These are phyloP conservation scores for Melanotaenia pygmaea DNA, from an alignment of 2,797 vertebrate species.

Conservation along the genomic window DNA sequence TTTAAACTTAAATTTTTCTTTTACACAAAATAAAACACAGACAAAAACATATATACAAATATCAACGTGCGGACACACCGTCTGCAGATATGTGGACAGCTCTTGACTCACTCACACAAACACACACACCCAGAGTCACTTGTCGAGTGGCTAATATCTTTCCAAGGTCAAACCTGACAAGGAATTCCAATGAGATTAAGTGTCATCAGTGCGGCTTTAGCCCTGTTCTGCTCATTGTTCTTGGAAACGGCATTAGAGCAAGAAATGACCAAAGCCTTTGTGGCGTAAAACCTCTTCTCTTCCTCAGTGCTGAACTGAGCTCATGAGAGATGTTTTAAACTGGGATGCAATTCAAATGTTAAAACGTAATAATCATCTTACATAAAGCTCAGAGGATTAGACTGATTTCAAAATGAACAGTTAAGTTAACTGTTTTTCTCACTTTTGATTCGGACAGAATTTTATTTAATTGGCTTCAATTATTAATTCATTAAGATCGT, in stretches of 20 bases:
- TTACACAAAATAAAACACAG: constrained; percentile 5
- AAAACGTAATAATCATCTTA: constrained; percentile 27
- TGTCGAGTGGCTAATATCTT: constrained; percentile 76
- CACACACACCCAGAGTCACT: constrained; percentile 61
- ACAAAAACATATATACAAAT: background rate
- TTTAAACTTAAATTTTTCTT: background rate
- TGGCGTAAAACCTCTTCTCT: constrained; percentile 55
- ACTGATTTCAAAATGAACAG: background rate
- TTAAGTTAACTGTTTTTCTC: background rate
- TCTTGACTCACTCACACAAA: constrained; percentile 18
- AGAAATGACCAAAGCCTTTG: constrained; percentile 62
- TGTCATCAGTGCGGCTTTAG: constrained; percentile 80
- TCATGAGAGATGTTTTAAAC: constrained; percentile 37
- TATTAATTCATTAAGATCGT: background rate
- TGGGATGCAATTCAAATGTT: constrained; percentile 21
- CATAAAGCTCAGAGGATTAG: constrained; percentile 6
- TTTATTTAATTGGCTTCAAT: constrained; percentile 1
- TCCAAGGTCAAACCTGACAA: constrained; percentile 82
- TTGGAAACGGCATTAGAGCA: constrained; percentile 73
- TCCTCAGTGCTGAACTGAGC: constrained; percentile 23
- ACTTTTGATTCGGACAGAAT: background rate
- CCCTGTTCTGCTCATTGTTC: constrained; percentile 82
- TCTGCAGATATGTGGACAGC: constrained; percentile 12
- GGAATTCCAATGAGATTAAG: constrained; percentile 87
- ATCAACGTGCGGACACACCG: constrained; percentile 26